Conservation (phyloP, 2,888 invertebrate genomes). For the Mesorhabditis spiculigera region DNA sequence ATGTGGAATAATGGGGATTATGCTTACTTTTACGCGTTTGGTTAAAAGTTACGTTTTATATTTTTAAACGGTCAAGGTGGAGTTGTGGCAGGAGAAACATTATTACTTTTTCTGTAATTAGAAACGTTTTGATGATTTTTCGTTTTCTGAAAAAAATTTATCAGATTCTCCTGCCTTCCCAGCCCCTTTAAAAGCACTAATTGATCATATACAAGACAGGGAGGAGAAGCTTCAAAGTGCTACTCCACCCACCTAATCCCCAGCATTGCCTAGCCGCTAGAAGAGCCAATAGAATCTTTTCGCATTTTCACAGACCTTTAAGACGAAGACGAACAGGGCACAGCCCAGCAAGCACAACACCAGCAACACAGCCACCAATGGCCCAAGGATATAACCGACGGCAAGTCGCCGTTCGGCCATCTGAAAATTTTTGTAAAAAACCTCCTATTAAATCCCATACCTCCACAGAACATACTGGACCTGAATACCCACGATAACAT, state of each 20-base stretch:
- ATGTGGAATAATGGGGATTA: no score
- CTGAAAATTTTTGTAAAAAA: constrained; percentile 15
- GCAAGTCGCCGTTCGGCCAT: constrained; percentile 35
- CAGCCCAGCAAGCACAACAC: constrained; percentile 48
- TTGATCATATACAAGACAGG: no score
- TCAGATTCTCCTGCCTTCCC: no score
- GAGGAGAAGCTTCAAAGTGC: no score
- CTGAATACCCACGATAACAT: constrained; percentile 47
- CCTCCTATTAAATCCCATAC: constrained; percentile 14
- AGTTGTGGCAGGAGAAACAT: no score
- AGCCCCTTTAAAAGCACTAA: no score
- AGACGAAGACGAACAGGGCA: constrained; percentile 47
- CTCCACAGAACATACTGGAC: constrained; percentile 40
- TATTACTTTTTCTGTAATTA: no score
- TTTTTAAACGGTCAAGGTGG: no score
- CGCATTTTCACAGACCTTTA: constrained; percentile 11
- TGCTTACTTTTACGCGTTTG: no score
- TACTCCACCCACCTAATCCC: background rate
- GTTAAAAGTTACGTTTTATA: no score
- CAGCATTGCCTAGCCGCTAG: background rate
- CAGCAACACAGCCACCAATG: constrained; percentile 37
- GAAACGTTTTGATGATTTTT: no score
- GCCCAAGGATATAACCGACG: constrained; percentile 49
- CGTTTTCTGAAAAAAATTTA: no score
- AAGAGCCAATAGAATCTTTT: background rate